These are phyloP conservation scores for Sialia sialis DNA, from an alignment of 2,113 vertebrate species.

Conservation along the genomic window DNA sequence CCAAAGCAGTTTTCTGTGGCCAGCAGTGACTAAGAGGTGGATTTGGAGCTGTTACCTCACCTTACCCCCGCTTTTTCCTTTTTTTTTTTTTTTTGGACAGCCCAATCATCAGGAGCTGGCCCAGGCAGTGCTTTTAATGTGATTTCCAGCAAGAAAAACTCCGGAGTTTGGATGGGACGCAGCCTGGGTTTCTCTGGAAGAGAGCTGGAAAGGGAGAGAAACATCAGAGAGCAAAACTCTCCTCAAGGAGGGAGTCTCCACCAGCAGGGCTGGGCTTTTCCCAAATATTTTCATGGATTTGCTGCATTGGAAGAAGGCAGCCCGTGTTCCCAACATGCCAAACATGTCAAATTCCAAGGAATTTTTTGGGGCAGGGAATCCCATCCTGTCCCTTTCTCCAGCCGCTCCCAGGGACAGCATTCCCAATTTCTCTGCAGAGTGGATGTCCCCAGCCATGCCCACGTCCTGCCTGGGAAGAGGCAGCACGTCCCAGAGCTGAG, in stretches of 20 bases:
- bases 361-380: neutral
- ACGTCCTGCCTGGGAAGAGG: neutral
- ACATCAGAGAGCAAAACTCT: neutral
- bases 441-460: neutral
- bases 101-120: neutral
- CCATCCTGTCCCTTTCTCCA: neutral
- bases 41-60: slow-evolving; percentile 45
- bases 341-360: neutral
- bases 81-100: neutral
- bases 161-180: neutral
- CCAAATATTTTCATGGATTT: slow-evolving; percentile 25
- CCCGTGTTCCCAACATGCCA: neutral
- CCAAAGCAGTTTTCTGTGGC: neutral
- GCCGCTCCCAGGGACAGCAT: neutral
- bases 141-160: slow-evolving; percentile 2
- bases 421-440: neutral
- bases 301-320: neutral
- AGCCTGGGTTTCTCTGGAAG: neutral
- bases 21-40: slow-evolving; percentile 17
- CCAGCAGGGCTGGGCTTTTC: neutral
- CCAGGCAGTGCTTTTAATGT: neutral
- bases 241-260: neutral
- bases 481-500: rapidly evolving
- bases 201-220: neutral
- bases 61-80: slow-evolving; percentile 22